Base-by-base conservation (phyloP, 2,888 invertebrate species). In the Acronicta aceris region DNA sequence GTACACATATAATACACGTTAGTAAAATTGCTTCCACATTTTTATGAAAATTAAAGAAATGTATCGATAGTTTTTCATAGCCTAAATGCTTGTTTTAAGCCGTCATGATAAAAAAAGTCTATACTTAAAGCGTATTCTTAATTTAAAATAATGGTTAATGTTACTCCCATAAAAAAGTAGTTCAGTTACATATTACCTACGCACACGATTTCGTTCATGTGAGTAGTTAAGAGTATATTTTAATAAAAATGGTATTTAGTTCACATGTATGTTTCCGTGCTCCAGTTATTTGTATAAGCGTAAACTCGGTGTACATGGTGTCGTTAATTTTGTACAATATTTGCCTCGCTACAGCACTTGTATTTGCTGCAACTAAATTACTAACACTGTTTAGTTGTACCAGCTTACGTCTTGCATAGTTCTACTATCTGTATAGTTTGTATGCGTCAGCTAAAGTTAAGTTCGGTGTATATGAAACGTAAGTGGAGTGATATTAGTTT, bases 361-460 rank as follows among this genome's bases (percentile, higher is more conserved):
- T 54, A 70, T 65, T 69, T 59, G 58, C 63, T 52, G 46, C 45
- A 47, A 45, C 40, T 62, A 65, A 68, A 74, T 62, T 59, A 71
- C 55, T 60, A 67, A 42, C 52, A 40, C 46, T 53, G 62, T 49
- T 53, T 52, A 17, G 49, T 48, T n/a, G 7, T 46, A 48, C 16
- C 46, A 48, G 49, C 63, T 61, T 59, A 50, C 42, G 49, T 58
- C 54, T 55, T 54, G 60, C 47, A 52, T 55, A 55, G 56, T 50
- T 65, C 36, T 13, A 51, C 36, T 33, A 13, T 21, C 21, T 59
- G 15, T 16, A 6, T 51, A 30, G 36, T 46, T 41, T 45, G 15
- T 25, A n/a, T 42, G n/a, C 0, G 16, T n/a, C 40, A 5, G 12
- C 13, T 36, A 7, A 27, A 27, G 27, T 27, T 1, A 27, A 21